These are phyloP conservation scores for Meles meles DNA, from an alignment of 2,113 vertebrate species.

Conservation along the genomic window DNA sequence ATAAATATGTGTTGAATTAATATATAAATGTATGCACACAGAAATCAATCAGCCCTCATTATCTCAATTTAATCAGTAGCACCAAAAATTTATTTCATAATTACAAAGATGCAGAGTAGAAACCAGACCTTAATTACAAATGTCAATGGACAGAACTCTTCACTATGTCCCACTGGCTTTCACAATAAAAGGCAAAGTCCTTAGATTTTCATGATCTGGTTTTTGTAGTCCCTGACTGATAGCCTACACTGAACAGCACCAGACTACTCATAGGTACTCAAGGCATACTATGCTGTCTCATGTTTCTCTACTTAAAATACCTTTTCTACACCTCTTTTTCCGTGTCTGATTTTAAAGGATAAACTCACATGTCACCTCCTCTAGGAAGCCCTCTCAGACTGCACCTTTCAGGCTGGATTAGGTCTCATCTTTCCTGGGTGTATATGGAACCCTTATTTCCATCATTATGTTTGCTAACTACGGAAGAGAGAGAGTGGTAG, in stretches of 20 bases:
- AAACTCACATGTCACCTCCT: neutral
- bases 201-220: neutral
- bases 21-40: neutral
- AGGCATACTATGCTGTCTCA: neutral
- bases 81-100: neutral
- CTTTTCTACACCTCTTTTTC: neutral
- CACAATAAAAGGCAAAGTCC: neutral
- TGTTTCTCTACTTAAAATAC: neutral
- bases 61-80: neutral
- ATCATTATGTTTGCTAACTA: neutral
- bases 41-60: neutral
- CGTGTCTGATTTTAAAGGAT: neutral
- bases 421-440: neutral
- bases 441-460: neutral
- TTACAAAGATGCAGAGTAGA: neutral
- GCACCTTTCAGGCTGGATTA: neutral
- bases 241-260: neutral
- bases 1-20: neutral
- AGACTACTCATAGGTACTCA: neutral
- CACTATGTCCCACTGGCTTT: neutral
- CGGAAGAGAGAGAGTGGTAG: neutral
- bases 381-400: neutral
- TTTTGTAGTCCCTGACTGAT: neutral
- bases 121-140: neutral
- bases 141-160: neutral